Conservation (phyloP, 2,888 invertebrate genomes). For the Heterodera filipjevi region DNA sequence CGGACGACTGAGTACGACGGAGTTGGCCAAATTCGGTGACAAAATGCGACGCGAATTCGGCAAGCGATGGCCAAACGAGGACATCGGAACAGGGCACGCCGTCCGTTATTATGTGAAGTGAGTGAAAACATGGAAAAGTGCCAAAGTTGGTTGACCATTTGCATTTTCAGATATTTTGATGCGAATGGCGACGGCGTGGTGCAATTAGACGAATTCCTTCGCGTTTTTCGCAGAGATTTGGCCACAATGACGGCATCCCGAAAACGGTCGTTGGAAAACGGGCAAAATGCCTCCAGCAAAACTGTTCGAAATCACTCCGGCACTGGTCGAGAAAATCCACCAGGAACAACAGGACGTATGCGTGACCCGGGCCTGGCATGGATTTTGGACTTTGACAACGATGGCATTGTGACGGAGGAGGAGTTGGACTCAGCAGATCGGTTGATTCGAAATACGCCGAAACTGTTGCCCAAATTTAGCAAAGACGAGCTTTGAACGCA, state of each 20-base stretch:
- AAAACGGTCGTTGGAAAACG: conserved; percentile 19
- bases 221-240: conserved; percentile 53
- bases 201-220: conserved; percentile 48
- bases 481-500: conserved; percentile 38
- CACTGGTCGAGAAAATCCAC: conserved; percentile 39
- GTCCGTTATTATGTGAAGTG: conserved; percentile 61
- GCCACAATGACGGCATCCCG: conserved; percentile 41
- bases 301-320: conserved; percentile 16
- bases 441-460: conserved; percentile 41
- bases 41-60: conserved; percentile 60
- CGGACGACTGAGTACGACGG: conserved; percentile 48
- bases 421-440: conserved; percentile 50
- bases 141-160: too few relatives aligned
- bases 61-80: conserved; percentile 62
- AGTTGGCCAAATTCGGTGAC: conserved; percentile 49
- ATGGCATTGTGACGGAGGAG: conserved; percentile 58
- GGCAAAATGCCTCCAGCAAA: neutral
- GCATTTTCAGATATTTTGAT: conserved; percentile 60
- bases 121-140: neutral
- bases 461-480: conserved; percentile 37
- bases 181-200: conserved; percentile 54
- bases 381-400: conserved; percentile 65
- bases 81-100: conserved; percentile 61
- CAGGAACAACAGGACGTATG: conserved; percentile 38
- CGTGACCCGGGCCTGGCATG: conserved; percentile 64